phyloP scores from a whole-genome alignment of 2,113 vertebrate genomes.

The Oenanthe oenanthe region DNA sequence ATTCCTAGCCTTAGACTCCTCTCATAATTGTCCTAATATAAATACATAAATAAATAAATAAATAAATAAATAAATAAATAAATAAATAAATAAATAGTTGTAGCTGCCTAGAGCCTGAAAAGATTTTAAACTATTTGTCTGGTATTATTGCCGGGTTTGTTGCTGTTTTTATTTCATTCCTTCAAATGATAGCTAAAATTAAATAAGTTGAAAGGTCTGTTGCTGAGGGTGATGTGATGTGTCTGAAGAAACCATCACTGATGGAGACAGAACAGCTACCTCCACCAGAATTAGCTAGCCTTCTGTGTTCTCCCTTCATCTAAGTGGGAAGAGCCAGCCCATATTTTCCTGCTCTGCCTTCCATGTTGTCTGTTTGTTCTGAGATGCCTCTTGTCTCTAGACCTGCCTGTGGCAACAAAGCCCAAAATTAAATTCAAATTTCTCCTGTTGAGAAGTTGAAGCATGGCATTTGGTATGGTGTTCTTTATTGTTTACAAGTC shows the following conservation, averaged over 20 bases:
- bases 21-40: neutral
- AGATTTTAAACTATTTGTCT: neutral
- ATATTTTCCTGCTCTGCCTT: neutral
- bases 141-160: neutral
- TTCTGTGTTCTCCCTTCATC: neutral
- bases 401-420: neutral
- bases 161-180: neutral
- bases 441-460: neutral
- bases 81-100: neutral
- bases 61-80: neutral
- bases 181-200: neutral
- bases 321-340: neutral
- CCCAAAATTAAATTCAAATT: neutral
- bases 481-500: neutral
- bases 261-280: neutral
- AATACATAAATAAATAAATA: neutral
- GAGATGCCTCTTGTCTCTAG: neutral
- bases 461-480: neutral
- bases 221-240: neutral
- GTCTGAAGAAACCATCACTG: neutral
- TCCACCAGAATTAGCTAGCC: neutral
- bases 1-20: neutral
- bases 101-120: neutral
- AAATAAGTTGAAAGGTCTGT: neutral
- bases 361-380: neutral